phyloP scores from a whole-genome alignment of 2,888 invertebrate genomes.

The Timandra comae region DNA sequence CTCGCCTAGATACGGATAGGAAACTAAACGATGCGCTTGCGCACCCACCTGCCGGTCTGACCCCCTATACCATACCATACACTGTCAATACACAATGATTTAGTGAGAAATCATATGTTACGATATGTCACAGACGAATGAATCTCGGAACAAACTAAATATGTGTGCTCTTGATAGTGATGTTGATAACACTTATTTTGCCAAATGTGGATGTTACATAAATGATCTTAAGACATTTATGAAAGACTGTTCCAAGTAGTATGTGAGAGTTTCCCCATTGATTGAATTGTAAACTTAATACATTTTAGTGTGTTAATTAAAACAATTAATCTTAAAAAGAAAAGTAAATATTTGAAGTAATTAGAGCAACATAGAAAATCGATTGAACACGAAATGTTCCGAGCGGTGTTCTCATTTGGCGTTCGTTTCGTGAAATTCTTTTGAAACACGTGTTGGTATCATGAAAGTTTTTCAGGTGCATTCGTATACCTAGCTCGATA shows the following conservation, averaged over 20 bases:
- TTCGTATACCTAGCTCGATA: slow-evolving; percentile 26
- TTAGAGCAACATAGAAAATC: slow-evolving; percentile 20
- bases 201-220: too few species aligned
- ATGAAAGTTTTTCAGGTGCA: slow-evolving; percentile 54
- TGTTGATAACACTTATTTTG: too few species aligned
- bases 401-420: slow-evolving; percentile 17
- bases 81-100: neutral
- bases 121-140: too few species aligned
- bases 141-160: too few species aligned
- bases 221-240: too few species aligned
- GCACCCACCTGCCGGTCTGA: slow-evolving; percentile 51
- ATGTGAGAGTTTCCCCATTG: too few species aligned
- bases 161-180: too few species aligned
- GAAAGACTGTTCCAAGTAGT: too few species aligned
- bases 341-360: slow-evolving; percentile 14
- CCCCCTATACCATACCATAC: slow-evolving; percentile 27
- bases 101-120: too few species aligned
- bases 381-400: slow-evolving; percentile 11
- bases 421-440: slow-evolving; percentile 20
- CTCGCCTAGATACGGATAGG: slow-evolving; percentile 76
- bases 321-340: too few species aligned
- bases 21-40: slow-evolving; percentile 62
- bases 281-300: too few species aligned
- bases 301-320: too few species aligned
- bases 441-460: slow-evolving; percentile 26